Percentiles rank a stretch among this genome's conserved stretches.
These are phyloP conservation scores for Hemiprocne comata DNA, from an alignment of 2,113 vertebrate genomes.

Conservation along the genomic window DNA sequence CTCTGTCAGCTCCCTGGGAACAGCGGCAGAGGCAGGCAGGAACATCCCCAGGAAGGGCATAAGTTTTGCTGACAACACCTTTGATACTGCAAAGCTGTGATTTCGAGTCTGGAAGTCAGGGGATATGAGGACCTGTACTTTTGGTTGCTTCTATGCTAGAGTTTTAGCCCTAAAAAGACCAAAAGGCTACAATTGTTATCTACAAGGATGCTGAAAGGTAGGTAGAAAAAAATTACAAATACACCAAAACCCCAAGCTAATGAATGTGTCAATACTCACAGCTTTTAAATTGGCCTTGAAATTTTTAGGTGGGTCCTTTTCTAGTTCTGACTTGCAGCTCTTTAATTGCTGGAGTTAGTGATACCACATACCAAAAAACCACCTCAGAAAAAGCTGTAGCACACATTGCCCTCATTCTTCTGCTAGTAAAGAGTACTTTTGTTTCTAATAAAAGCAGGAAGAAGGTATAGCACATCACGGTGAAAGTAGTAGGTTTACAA, in stretches of 20 bases:
- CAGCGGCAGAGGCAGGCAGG: neutral
- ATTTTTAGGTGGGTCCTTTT: neutral
- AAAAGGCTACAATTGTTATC: neutral
- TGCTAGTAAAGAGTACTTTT: neutral
- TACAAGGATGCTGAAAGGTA: neutral
- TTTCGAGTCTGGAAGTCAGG: rapidly evolving
- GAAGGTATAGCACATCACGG: neutral
- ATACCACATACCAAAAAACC: neutral
- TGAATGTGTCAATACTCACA: rapidly evolving
- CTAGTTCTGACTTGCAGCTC: neutral
- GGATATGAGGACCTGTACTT: neutral
- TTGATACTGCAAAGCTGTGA: neutral
- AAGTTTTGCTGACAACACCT: neutral
- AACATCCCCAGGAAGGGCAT: neutral
- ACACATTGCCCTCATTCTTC: neutral
- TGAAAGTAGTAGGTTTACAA: neutral
- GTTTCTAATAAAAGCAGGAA: neutral
- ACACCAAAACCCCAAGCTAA: neutral
- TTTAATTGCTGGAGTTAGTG: neutral
- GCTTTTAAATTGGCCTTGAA: neutral
- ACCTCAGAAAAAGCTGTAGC: neutral
- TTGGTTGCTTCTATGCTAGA: neutral
- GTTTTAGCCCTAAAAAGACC: neutral
- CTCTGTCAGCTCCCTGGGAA: rapidly evolving
- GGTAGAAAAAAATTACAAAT: rapidly evolving